Base-by-base conservation (phyloP, 2,113 vertebrate species). In the Tyto alba region DNA sequence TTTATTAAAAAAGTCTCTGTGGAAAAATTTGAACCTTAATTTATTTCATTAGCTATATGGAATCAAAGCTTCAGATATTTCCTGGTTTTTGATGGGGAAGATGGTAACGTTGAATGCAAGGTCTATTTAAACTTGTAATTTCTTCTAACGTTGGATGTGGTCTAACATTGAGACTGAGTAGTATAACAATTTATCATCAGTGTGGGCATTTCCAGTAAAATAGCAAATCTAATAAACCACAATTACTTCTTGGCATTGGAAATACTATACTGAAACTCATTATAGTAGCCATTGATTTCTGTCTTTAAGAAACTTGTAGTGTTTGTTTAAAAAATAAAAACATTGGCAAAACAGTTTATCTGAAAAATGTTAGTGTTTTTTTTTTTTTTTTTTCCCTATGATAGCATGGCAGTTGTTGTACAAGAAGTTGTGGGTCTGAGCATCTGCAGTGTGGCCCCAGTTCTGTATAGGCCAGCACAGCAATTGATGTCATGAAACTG, bases 171-270 rank as follows among this genome's bases (percentile, higher is more conserved):
- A 82, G 73, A 72, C 73, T 13, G 20, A 81, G 38, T 13, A 30
- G 64, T 16, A 10, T 45, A 87, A 82, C 40, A 79, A 93, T 87
- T 95, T 92, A 91, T 90, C 94, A 86, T 80, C 63, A 92, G 43
- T 30, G 66, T 87, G 57, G 90, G 57, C 47, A 85, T 69, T 96
- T 95, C 66, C 90, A 96, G 92, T 85, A 92, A 95, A 96, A 90
- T 3, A 75, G 36, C 13, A 92, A 93, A 85, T 79, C 57, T 96
- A 89, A 93, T 95, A 95, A 92, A 73, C 53, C 41, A 76, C 73
- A 90, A 89, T 85, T 84, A 78, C 83, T 89, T 92, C 57, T 96
- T 93, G 94, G 83, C 76, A 73, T 34, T 81, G 66, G 48, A 78
- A 36, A 34, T 47, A 66, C 50, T 63, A 18, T 69, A 30, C 10